These are phyloP conservation scores for Dryobota labecula DNA, from an alignment of 2,888 invertebrate genomes.

Conservation along the genomic window DNA sequence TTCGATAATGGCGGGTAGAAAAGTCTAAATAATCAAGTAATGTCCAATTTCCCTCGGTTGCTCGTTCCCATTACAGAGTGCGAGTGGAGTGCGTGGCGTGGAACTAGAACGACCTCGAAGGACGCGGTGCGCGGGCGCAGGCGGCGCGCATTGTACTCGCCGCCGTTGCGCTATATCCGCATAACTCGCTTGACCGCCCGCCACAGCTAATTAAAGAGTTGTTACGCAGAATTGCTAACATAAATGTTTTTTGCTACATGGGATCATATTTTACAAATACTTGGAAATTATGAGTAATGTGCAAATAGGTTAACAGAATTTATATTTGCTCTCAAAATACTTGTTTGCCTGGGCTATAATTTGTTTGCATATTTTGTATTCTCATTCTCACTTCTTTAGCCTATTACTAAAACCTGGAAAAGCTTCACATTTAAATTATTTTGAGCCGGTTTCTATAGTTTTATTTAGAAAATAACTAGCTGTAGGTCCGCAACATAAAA, in stretches of 20 bases:
- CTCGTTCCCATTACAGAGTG: conserved; percentile 41
- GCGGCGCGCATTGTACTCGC: conserved; percentile 69
- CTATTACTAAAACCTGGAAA: neutral
- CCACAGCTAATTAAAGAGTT: conserved; percentile 71
- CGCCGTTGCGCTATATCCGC: conserved; percentile 87
- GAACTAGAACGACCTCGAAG: conserved; percentile 86
- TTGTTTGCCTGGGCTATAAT: neutral
- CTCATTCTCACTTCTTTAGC: neutral
- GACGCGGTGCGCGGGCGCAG: conserved; percentile 69
- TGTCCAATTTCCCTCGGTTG: conserved; percentile 23
- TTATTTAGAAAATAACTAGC: neutral
- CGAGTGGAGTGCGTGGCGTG: conserved; percentile 57
- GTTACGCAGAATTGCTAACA: conserved; percentile 63
- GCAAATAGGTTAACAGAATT: conserved; percentile 20
- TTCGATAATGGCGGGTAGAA: neutral
- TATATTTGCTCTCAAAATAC: conserved; percentile 11
- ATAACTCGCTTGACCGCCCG: conserved; percentile 79
- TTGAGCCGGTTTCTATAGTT: neutral
- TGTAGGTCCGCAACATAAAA: neutral
- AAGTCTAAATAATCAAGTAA: conserved; percentile 16
- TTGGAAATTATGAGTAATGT: conserved; percentile 33
- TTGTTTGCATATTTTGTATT: neutral
- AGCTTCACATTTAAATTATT: neutral
- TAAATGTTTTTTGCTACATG: conserved; percentile 58
- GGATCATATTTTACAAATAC: conserved; percentile 53